Evolutionary conservation across 92 coral and sea anemone species (phyloP), one percentile per base, ranked within the genome.

Genomic region (Pocillopora meandrina): DNA sequence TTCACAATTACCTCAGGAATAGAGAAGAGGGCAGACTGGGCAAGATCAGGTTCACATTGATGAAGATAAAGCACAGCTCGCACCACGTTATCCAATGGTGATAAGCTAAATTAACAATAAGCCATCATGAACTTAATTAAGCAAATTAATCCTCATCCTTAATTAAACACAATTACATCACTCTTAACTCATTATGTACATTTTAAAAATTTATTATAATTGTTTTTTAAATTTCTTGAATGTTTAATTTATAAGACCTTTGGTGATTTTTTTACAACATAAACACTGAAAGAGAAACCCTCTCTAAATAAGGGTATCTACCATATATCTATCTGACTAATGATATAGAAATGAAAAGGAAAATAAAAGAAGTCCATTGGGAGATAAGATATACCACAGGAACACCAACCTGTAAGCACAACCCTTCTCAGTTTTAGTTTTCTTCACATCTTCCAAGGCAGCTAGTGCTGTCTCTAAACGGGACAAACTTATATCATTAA

Each of bases 31-130:
- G 90, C 91, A 26, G 89, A 79, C 61, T 89, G 90, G 33, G 98
- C 98, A 2, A 94, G 96, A 47, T 96, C 95, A 1, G 95, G 93
- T 66, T 90, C 98, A 90, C 98, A 96, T 65, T 90, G 91, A 57
- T 91, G 90, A 26, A 96, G 93, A 84, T 96, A 92, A 56, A 92
- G 76, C 85, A 96, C 86, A 31, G 98, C 95, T 21, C 91, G 90
- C 70, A 93, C 98, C 56, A 96, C 89, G 62, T 96, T 93, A 73
- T 96, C 98, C 71, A 94, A 75, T 33, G 96, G 88, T 1, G 90
- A 84, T 49, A 94, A 83, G 19, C 98, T 96, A 49, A 20, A 89
- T 0, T 12, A 12, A 12, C 42, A 62, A 79, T 6, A 6, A 15
- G 9, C 16, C 18, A 64, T 17, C 59, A 31, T 34, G 20, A 60